Evolutionary conservation across 30 jellyfish, hydroid and myxozoan genomes (phyloP).

Genomic region (Turritopsis rubra): DNA sequence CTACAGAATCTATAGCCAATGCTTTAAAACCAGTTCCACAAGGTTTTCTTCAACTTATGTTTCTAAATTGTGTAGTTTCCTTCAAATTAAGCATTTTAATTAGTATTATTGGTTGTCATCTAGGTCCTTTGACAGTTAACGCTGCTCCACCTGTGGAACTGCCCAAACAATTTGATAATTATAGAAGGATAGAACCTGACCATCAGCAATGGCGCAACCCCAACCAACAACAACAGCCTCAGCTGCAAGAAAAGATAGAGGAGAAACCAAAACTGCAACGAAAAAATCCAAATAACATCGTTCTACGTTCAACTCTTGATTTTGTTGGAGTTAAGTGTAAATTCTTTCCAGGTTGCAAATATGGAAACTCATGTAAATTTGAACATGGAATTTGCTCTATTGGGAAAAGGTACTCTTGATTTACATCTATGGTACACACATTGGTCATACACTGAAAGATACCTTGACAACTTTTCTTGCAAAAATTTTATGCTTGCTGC

Average conservation of each 20-base stretch:
- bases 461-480: too few species aligned
- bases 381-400: slow-evolving; percentile 69
- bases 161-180: not conserved
- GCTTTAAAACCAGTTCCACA: too few species aligned
- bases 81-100: too few species aligned
- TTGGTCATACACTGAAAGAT: too few species aligned
- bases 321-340: slow-evolving; percentile 41
- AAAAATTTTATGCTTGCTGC: too few species aligned
- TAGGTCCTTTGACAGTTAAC: not conserved
- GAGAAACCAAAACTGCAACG: not conserved
- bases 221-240: not conserved
- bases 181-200: not conserved
- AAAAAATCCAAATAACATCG: not conserved
- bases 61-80: too few species aligned
- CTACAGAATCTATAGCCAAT: too few species aligned
- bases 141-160: not conserved
- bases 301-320: slow-evolving; percentile 3
- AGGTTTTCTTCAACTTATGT: too few species aligned
- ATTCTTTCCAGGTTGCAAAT: slow-evolving; percentile 67
- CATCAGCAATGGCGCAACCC: not conserved
- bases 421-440: too few species aligned
- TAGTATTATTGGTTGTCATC: not conserved
- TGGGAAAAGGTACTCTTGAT: not conserved
- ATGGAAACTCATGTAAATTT: slow-evolving; percentile 46
- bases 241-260: not conserved